Conservation (phyloP, 2,113 vertebrate species). For the Rhinopomastus cyanomelas region DNA sequence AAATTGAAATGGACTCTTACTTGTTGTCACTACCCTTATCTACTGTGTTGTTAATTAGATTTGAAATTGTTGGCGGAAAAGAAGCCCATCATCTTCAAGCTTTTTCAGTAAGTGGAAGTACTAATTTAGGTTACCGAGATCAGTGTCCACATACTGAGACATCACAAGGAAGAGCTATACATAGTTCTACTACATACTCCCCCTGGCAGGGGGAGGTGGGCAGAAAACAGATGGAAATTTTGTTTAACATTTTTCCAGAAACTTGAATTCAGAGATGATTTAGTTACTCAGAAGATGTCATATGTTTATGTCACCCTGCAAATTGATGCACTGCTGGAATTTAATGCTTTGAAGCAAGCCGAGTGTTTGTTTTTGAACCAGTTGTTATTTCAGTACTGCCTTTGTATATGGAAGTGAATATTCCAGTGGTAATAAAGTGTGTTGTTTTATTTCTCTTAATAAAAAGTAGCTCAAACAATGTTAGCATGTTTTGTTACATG, state of each 20-base stretch:
- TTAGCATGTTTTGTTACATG: not conserved
- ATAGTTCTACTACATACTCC: not conserved
- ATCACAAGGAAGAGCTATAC: not conserved
- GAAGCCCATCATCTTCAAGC: not conserved
- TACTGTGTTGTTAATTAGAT: not conserved
- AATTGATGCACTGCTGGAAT: not conserved
- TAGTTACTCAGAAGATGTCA: not conserved
- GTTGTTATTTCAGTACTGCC: not conserved
- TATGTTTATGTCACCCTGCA: not conserved
- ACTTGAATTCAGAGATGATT: not conserved
- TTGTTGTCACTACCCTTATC: not conserved
- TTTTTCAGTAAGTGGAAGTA: not conserved
- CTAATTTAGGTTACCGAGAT: not conserved
- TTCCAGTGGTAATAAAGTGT: not conserved
- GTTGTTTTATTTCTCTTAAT: not conserved
- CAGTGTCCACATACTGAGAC: not conserved
- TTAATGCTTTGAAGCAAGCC: not conserved
- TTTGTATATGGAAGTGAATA: not conserved
- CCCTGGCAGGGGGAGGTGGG: too few relatives aligned
- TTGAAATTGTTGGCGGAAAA: not conserved
- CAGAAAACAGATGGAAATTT: not conserved
- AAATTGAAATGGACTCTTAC: not conserved
- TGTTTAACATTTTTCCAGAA: not conserved
- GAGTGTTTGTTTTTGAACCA: not conserved
- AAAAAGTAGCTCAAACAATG: not conserved